Percentiles rank a stretch among this genome's conserved stretches.
phyloP scores from a whole-genome alignment of 2,113 vertebrate genomes.

The Chiloscyllium plagiosum region DNA sequence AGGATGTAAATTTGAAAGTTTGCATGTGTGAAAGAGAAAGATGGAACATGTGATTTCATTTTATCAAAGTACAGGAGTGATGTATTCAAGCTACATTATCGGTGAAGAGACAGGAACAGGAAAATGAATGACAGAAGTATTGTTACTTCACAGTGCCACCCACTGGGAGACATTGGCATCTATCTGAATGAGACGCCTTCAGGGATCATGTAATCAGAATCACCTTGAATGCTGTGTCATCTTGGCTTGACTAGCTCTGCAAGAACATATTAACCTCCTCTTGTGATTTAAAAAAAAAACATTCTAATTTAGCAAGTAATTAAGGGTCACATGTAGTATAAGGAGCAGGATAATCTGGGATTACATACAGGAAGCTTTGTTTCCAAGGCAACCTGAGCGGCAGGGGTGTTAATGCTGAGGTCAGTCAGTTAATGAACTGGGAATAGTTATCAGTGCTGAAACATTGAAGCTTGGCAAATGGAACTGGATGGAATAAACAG shows the following conservation, averaged over 20 bases:
- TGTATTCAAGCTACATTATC: slow-evolving; percentile 53
- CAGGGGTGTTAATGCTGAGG: slow-evolving; percentile 59
- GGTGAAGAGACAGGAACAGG: slow-evolving; percentile 51
- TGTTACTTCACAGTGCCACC: slow-evolving; percentile 54
- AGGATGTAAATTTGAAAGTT: neutral
- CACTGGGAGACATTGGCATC: slow-evolving; percentile 61
- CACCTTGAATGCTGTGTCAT: slow-evolving; percentile 66
- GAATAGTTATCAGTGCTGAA: slow-evolving; percentile 59
- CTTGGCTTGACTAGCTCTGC: slow-evolving; percentile 74
- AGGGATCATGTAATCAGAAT: slow-evolving; percentile 75
- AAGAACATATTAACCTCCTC: slow-evolving; percentile 72
- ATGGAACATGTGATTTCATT: neutral
- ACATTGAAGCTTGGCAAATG: slow-evolving; percentile 46
- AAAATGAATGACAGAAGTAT: slow-evolving; percentile 64
- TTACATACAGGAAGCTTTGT: slow-evolving; percentile 77
- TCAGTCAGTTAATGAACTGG: slow-evolving; percentile 68
- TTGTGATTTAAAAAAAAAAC: slow-evolving; percentile 71
- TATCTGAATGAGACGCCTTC: slow-evolving; percentile 69
- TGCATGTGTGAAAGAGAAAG: neutral
- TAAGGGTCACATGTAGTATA: slow-evolving; percentile 78
- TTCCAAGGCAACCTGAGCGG: slow-evolving; percentile 64
- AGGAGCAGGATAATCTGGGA: slow-evolving; percentile 75
- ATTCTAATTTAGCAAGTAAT: slow-evolving; percentile 81
- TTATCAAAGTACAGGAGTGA: slow-evolving; percentile 46
- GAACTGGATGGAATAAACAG: slow-evolving; percentile 48